Percentiles rank a stretch among this genome's conserved stretches.
These are phyloP conservation scores for Salvator merianae DNA, from an alignment of 2,113 vertebrate species.

Conservation along the genomic window DNA sequence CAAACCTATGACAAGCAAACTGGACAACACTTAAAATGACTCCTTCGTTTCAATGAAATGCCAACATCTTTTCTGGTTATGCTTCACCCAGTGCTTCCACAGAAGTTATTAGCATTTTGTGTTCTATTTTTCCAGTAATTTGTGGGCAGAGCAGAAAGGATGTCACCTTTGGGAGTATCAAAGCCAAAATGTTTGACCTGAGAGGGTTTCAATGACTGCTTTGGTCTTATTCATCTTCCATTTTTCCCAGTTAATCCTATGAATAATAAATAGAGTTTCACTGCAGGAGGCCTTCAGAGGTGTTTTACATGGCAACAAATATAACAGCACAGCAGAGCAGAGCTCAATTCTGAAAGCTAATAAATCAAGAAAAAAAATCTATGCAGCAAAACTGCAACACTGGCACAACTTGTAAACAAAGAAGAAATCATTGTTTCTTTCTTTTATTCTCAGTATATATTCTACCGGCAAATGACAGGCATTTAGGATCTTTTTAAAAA, in stretches of 20 bases:
- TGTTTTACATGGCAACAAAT: slow-evolving; percentile 61
- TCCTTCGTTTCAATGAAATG: slow-evolving; percentile 24
- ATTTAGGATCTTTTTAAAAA: slow-evolving; percentile 45
- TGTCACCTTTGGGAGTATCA: slow-evolving; percentile 37
- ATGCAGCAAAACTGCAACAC: slow-evolving; percentile 46
- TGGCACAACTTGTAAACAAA: slow-evolving; percentile 36
- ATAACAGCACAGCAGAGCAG: slow-evolving; percentile 63
- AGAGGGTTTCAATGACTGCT: slow-evolving; percentile 48
- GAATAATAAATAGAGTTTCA: slow-evolving; percentile 67
- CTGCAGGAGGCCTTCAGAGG: slow-evolving; percentile 48
- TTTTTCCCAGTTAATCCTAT: slow-evolving; percentile 51
- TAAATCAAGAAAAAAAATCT: slow-evolving; percentile 55
- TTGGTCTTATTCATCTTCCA: slow-evolving; percentile 39
- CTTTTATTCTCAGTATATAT: slow-evolving; percentile 41
- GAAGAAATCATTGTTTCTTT: slow-evolving; percentile 45
- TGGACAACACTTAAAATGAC: not conserved
- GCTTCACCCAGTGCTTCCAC: slow-evolving; percentile 41
- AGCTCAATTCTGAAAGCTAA: slow-evolving; percentile 60
- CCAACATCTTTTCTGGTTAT: slow-evolving; percentile 28
- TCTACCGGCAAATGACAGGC: slow-evolving; percentile 43
- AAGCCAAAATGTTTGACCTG: slow-evolving; percentile 57
- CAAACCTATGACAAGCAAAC: not conserved
- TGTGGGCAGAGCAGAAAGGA: slow-evolving; percentile 42
- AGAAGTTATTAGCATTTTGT: slow-evolving; percentile 32
- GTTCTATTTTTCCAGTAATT: slow-evolving; percentile 19